These are phyloP conservation scores for Anhinga anhinga DNA, from an alignment of 2,113 vertebrate genomes.

Conservation along the genomic window DNA sequence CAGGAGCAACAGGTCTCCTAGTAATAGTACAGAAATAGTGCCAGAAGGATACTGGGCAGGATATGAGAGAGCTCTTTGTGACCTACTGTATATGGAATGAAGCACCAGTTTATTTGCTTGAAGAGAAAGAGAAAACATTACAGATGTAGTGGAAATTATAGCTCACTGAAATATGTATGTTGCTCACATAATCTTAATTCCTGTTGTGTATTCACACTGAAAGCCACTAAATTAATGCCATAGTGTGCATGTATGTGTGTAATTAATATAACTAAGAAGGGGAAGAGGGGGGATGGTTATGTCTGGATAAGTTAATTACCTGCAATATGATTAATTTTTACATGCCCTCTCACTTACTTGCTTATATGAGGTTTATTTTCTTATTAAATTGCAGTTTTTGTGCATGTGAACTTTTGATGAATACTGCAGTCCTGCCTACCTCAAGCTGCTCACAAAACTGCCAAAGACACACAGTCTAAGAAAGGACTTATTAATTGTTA, in stretches of 20 bases:
- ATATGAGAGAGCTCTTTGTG: neutral
- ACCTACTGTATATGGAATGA: neutral
- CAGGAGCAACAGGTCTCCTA: neutral
- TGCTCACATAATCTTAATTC: neutral
- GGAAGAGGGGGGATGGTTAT: neutral
- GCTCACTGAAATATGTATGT: neutral
- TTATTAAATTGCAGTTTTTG: neutral
- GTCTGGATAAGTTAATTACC: neutral
- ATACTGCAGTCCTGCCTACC: neutral
- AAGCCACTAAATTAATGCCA: neutral
- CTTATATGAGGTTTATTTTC: neutral
- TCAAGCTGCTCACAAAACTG: neutral
- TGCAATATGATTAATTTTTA: neutral
- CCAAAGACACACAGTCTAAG: neutral
- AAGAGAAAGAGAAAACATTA: neutral
- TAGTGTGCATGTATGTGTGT: neutral
- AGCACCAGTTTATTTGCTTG: neutral
- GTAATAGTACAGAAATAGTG: neutral
- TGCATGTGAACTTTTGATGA: neutral
- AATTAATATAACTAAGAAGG: neutral
- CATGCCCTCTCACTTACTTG: neutral
- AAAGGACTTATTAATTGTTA: neutral
- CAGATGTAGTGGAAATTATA: neutral
- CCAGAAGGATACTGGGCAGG: neutral
- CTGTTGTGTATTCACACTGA: neutral